Conservation (phyloP, 2,113 vertebrate species). For the Echinops telfairi region DNA sequence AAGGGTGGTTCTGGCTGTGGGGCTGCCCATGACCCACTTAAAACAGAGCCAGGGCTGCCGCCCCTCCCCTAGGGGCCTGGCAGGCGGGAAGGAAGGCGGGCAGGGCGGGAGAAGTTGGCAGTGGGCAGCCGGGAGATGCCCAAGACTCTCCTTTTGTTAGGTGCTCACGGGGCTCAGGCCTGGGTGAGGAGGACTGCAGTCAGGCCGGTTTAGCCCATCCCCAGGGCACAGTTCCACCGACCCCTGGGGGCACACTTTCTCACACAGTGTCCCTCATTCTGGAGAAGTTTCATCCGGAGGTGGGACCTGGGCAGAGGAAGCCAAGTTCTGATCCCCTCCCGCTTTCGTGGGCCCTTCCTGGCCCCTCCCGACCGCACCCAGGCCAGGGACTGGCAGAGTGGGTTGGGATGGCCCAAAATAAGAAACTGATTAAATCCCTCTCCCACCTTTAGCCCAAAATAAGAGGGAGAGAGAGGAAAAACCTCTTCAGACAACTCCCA, state of each 20-base stretch:
- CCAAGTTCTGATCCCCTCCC: conserved; percentile 59
- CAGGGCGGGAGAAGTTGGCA: conserved; percentile 55
- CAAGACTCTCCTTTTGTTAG: conserved; percentile 67
- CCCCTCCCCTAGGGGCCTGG: conserved; percentile 59
- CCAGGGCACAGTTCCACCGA: conserved; percentile 38
- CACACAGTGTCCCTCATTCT: not conserved
- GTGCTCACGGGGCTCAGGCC: not conserved
- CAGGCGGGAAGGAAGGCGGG: not conserved
- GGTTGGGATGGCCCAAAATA: conserved; percentile 79
- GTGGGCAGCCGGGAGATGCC: conserved; percentile 50
- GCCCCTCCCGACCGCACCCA: conserved; percentile 81
- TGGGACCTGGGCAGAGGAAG: conserved; percentile 7
- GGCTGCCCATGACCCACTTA: conserved; percentile 72
- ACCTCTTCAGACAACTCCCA: conserved; percentile 74
- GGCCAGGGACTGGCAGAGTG: conserved; percentile 75
- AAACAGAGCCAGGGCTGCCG: conserved; percentile 41
- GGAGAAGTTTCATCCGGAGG: not conserved
- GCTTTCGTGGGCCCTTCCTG: conserved; percentile 58
- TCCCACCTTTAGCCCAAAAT: conserved; percentile 81
- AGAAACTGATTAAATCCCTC: conserved; percentile 80
- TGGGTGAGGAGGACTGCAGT: not conserved
- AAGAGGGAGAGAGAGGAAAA: conserved; percentile 71
- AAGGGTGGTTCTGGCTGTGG: conserved; percentile 75
- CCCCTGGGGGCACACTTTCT: not conserved
- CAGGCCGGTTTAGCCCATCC: not conserved